Evolutionary conservation across 2,113 vertebrate species (phyloP), one percentile per base, ranked within the genome.

Genomic region (Seriola rivoliana): DNA sequence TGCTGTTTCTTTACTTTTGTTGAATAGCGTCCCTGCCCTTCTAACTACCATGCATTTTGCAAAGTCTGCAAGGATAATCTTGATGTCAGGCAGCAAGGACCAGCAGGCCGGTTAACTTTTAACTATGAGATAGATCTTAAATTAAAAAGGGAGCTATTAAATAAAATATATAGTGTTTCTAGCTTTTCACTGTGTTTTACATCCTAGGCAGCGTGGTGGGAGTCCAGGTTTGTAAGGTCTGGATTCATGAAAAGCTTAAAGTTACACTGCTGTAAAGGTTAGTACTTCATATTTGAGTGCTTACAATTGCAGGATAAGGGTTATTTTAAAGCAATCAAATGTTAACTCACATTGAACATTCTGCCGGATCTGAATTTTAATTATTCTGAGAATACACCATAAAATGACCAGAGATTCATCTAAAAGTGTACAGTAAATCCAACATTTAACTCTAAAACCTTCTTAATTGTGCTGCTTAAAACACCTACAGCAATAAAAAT

Each of bases 11-110:
- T 42, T 7, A 44, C 8, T 13, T 68, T 68, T 69, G 25, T 36
- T 36, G 8, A 55, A 48, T 12, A 2, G 16, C n/a, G n/a, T 32
- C 21, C n/a, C 54, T 44, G 23, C 23, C 16, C 23, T 32, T 40
- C 34, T 3, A 21, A 44, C 23, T 54, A 42, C 29, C 70, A 69
- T 63, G 58, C 4, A 82, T 64, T 70, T 70, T 71, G 38, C 8
- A 64, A 48, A 10, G 16, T 52, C 46, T 54, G 34, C 10, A 50
- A 25, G 36, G 1, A 34, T 48, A 38, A 5, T n/a, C 52, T 66
- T 52, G 32, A 60, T 36, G 21, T 38, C 25, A 19, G 48, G 14
- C 50, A 17, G 25, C 14, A 13, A 32, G 32, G 42, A 74, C 32
- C 57, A 55, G 62, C 44, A 75, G 34, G 14, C 23, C 44, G 16